phyloP scores from a whole-genome alignment of 92 coral and sea anemone genomes.

The Diadumene lineata region DNA sequence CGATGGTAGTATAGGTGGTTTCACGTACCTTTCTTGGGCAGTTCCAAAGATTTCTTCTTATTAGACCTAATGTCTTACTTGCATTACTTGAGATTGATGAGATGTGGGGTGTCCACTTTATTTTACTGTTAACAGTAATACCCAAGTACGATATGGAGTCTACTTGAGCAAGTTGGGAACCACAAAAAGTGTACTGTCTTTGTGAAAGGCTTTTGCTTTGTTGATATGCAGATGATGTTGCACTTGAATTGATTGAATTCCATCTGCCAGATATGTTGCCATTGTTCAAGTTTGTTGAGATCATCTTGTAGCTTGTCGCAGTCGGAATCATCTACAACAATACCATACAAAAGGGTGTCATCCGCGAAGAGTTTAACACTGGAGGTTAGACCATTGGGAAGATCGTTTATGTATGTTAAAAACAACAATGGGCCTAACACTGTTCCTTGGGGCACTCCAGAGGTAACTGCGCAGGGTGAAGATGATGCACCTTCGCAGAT shows the following conservation, averaged over 20 bases:
- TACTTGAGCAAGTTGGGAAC: neutral
- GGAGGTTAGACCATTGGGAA: neutral
- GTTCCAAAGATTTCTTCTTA: too few relatives aligned
- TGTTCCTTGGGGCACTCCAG: slow-evolving; percentile 22
- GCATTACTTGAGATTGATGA: too few relatives aligned
- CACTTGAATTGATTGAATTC: slow-evolving; percentile 14
- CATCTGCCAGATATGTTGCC: slow-evolving; percentile 21
- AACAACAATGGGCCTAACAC: slow-evolving; percentile 16
- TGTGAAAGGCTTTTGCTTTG: neutral
- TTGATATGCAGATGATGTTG: slow-evolving; percentile 7
- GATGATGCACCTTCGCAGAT: slow-evolving; percentile 21
- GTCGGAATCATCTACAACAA: neutral
- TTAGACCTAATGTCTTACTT: too few relatives aligned
- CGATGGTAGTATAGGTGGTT: too few relatives aligned
- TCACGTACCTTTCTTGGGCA: too few relatives aligned
- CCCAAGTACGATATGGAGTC: neutral
- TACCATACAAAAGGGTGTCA: neutral
- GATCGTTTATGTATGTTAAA: neutral
- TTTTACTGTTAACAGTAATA: slow-evolving; percentile 28
- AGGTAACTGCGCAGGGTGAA: slow-evolving; percentile 9
- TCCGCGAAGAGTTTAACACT: slow-evolving; percentile 1
- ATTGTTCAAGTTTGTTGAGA: slow-evolving; percentile 4
- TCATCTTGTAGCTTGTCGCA: neutral
- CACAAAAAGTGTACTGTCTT: neutral
- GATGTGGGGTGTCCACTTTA: too few relatives aligned